Conservation (phyloP, 2,888 invertebrate species). For the Stegophylla sp. region DNA sequence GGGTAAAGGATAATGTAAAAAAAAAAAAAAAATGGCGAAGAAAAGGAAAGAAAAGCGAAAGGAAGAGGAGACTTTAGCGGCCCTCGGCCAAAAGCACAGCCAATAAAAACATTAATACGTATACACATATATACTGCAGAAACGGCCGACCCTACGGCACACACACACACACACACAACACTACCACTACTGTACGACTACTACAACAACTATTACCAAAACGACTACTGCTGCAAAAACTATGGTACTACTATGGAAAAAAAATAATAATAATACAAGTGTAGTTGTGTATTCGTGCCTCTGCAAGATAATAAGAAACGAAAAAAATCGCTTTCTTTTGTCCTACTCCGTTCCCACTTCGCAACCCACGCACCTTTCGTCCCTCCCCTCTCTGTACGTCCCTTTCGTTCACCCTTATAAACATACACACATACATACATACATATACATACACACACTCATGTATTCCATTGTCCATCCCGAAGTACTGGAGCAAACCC, state of each 20-base stretch:
- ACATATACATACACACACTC: not conserved
- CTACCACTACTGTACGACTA: too few relatives aligned
- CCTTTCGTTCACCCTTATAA: not conserved
- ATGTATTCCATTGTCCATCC: not conserved
- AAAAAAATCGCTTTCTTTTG: conserved; percentile 3
- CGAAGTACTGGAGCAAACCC: not conserved
- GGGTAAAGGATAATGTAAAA: not conserved
- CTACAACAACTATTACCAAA: too few relatives aligned
- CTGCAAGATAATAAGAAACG: conserved; percentile 13
- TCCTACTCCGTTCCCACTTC: conserved; percentile 3
- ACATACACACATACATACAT: not conserved
- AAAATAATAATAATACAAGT: too few relatives aligned
- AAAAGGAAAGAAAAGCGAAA: not conserved
- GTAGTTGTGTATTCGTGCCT: not conserved
- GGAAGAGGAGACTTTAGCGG: conserved; percentile 13
- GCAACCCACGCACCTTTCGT: not conserved
- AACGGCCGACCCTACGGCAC: not conserved
- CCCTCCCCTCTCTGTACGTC: not conserved
- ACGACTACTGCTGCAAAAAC: too few relatives aligned
- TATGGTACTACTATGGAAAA: too few relatives aligned
- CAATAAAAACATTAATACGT: conserved; percentile 46
- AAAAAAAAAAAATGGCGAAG: conserved; percentile 17
- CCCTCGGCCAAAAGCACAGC: conserved; percentile 21
- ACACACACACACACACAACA: not conserved
- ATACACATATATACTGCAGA: not conserved